phyloP scores from a whole-genome alignment of 2,797 vertebrate genomes.

The Glyptemys insculpta region DNA sequence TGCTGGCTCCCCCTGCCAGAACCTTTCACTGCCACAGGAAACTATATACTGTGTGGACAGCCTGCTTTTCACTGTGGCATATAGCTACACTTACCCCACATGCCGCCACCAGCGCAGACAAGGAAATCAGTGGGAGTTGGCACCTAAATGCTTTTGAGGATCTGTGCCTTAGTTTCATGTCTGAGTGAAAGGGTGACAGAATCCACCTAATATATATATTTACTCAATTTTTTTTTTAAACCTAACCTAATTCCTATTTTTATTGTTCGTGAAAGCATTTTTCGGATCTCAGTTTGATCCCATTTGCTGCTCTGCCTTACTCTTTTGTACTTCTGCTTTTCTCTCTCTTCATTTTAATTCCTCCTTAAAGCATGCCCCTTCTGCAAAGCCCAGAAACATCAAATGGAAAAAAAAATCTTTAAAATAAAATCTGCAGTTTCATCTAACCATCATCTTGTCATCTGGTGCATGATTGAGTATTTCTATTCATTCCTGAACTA shows the following conservation, averaged over 20 bases:
- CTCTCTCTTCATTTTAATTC: background rate
- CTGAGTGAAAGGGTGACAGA: background rate
- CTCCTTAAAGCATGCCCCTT: conserved; percentile 6
- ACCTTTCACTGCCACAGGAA: background rate
- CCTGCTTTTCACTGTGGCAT: background rate
- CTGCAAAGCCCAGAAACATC: conserved; percentile 1
- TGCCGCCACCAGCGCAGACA: background rate
- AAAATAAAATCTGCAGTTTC: conserved; percentile 61
- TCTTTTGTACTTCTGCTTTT: conserved; percentile 1
- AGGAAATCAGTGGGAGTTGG: background rate
- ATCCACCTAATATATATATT: background rate
- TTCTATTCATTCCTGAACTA: conserved; percentile 46
- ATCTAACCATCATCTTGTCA: conserved; percentile 59
- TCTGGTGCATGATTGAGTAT: conserved; percentile 42
- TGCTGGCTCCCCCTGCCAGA: background rate
- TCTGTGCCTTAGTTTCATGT: background rate
- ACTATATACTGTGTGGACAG: background rate
- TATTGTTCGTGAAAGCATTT: background rate
- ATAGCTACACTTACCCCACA: background rate
- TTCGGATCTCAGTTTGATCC: background rate
- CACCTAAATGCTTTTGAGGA: background rate
- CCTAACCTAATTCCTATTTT: conserved; percentile 32
- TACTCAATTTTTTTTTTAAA: background rate
- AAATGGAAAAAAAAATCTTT: conserved; percentile 48
- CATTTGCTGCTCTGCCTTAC: background rate